Evolutionary conservation across 2,113 vertebrate genomes (phyloP).

Genomic region (Reinhardtius hippoglossoides): DNA sequence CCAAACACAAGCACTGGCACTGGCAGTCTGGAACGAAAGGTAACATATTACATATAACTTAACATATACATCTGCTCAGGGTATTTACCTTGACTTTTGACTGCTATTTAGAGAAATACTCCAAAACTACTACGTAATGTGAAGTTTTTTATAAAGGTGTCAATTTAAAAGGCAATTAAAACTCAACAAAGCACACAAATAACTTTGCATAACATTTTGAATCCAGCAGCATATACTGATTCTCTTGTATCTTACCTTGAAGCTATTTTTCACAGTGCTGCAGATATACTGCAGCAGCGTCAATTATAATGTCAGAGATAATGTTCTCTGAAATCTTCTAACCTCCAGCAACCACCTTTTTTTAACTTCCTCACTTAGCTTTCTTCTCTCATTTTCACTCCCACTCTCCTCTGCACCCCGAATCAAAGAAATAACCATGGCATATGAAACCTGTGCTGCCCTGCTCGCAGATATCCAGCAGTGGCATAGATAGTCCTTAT

Average conservation of each 20-base stretch:
- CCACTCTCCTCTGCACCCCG: conserved; percentile 13
- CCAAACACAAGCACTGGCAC: conserved; percentile 59
- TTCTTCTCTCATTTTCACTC: conserved; percentile 43
- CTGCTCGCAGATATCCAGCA: conserved; percentile 53
- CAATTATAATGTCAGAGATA: conserved; percentile 46
- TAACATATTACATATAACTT: conserved; percentile 61
- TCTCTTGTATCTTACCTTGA: conserved; percentile 1
- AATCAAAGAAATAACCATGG: conserved; percentile 49
- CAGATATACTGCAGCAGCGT: conserved; percentile 26
- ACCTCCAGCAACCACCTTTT: conserved; percentile 30
- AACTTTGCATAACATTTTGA: not conserved
- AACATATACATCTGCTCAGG: not conserved
- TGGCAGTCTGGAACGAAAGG: conserved; percentile 90
- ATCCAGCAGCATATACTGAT: not conserved
- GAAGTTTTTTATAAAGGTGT: not conserved
- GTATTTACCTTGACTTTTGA: not conserved
- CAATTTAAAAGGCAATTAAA: not conserved
- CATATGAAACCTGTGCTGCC: conserved; percentile 43
- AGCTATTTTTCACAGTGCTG: conserved; percentile 20
- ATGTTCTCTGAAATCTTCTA: conserved; percentile 33
- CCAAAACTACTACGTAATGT: not conserved
- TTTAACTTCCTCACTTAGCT: conserved; percentile 23
- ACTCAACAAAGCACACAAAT: not conserved
- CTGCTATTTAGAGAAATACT: conserved; percentile 2
- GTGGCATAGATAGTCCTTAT: conserved; percentile 43